Evolutionary conservation across 2,888 invertebrate genomes (phyloP).

Genomic region (Odontocerum albicorne): DNA sequence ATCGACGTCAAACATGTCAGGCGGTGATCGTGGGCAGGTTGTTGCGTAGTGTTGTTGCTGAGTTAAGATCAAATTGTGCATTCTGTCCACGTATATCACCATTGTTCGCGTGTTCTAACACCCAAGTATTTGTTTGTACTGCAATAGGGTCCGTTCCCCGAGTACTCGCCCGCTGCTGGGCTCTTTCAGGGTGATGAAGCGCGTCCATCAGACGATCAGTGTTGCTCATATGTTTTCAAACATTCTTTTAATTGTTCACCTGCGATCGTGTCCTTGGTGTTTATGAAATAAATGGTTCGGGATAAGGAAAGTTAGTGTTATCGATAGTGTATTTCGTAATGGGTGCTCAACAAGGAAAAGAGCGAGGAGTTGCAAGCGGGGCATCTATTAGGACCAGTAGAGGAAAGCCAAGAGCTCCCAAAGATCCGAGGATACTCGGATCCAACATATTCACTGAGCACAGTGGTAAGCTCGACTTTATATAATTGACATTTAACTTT

Average conservation of each 20-base stretch:
- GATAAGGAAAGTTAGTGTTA: constrained; percentile 8
- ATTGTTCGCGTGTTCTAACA: background rate
- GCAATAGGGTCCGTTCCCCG: constrained; percentile 1
- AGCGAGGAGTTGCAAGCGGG: constrained; percentile 74
- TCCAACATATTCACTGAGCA: constrained; percentile 94
- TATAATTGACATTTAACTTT: too few relatives aligned
- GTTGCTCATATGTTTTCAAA: constrained; percentile 20
- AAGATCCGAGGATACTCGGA: constrained; percentile 82
- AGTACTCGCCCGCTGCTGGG: constrained; percentile 16
- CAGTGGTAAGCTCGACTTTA: constrained; percentile 90
- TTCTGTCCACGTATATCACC: constrained; percentile 39
- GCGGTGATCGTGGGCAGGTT: constrained; percentile 38
- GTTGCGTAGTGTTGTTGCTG: constrained; percentile 37
- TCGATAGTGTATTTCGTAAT: constrained; percentile 51
- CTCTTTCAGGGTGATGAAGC: constrained; percentile 24
- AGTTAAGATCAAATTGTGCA: constrained; percentile 41
- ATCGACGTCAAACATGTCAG: constrained; percentile 59
- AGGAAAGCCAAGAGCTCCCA: constrained; percentile 73
- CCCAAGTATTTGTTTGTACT: background rate
- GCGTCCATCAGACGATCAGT: constrained; percentile 6
- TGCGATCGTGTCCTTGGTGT: constrained; percentile 6
- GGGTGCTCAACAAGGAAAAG: constrained; percentile 95
- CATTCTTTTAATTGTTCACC: constrained; percentile 2
- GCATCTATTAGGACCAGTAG: constrained; percentile 74
- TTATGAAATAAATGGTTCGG: constrained; percentile 23